Percentiles rank a stretch among this genome's conserved stretches.
Conservation (phyloP, 2,888 invertebrate species). For the Adelphocoris suturalis region DNA sequence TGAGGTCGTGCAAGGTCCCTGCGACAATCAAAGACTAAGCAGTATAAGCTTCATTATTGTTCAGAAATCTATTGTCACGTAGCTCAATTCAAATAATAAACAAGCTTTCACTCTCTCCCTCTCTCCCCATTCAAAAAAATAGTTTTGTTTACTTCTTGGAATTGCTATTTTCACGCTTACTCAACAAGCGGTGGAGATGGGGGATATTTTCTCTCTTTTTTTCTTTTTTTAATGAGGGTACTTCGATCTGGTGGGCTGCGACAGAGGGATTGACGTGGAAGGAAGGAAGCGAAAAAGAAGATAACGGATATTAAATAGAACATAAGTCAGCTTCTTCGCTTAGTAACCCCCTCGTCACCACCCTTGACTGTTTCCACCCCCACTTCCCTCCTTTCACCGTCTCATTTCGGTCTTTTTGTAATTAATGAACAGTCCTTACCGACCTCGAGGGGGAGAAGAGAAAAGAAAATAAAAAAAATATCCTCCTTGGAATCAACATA, state of each 20-base stretch:
- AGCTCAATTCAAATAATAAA: too few species aligned
- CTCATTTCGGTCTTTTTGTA: constrained; percentile 31
- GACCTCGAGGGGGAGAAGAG: background rate
- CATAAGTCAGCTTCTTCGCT: constrained; percentile 72
- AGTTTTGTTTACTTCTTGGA: background rate
- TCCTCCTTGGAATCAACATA: constrained; percentile 69
- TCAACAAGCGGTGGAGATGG: background rate
- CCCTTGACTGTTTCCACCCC: background rate
- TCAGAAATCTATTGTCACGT: too few species aligned
- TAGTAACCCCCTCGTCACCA: background rate
- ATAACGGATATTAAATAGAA: constrained; percentile 74
- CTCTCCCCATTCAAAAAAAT: too few species aligned
- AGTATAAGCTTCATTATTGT: too few species aligned
- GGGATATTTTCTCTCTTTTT: background rate
- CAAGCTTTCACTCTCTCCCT: too few species aligned
- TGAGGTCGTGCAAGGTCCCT: too few species aligned
- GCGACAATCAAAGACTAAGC: too few species aligned
- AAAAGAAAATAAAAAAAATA: constrained; percentile 61
- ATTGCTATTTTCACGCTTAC: background rate
- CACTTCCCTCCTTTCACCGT: background rate
- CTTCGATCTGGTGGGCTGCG: constrained; percentile 14
- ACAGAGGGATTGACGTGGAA: constrained; percentile 22
- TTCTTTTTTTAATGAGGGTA: background rate
- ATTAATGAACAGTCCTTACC: constrained; percentile 66
- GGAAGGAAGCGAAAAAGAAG: constrained; percentile 48